Evolutionary conservation across 2,888 invertebrate genomes (phyloP), one percentile per base, ranked within the genome.

Genomic region (Ctenicera cuprea): DNA sequence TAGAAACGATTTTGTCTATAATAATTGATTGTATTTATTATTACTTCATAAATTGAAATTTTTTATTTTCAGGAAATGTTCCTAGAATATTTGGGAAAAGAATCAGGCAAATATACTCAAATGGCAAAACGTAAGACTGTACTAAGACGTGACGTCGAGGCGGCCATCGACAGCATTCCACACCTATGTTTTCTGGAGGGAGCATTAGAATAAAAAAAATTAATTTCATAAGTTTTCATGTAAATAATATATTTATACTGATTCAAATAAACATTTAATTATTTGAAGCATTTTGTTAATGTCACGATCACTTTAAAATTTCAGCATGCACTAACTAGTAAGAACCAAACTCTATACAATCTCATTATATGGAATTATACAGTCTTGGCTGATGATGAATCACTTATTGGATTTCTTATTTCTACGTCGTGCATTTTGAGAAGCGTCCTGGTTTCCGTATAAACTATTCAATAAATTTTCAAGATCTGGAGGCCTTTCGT

Each of bases 101-200:
- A 97, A 88, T 91, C 95, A 0, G 94, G 91, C 82, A 89, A 90
- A 66, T 92, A 92, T 81, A 94, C 95, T 33, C 86, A 90, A 0
- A 90, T 91, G 80, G 90, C 91, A 26, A 96, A 95, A 84, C 92
- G 95, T 82, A 97, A 96, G 89, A 95, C 94, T 0, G 88, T 97
- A 16, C 92, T 94, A 77, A 94, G 93, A 84, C 91, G 92, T 81
- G 97, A 97, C 86, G 89, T 97, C 38, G 94, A 95, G 81, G 88
- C 91, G 76, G 94, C 94, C 8, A 92, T 97, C 76, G 92, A 93
- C 72, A 92, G 91, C 80, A 91, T 94, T 1, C 94, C 96, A 81
- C 92, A 93, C 69, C 89, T 97, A 54, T 93, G 94, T 83, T 97
- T 97, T 85, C 87, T 97, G 54, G 97, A 97, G 85, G 96, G 96